Percentiles rank a stretch among this genome's conserved stretches.
These are phyloP conservation scores for Ametastegia equiseti DNA, from an alignment of 2,888 invertebrate genomes.

Conservation along the genomic window DNA sequence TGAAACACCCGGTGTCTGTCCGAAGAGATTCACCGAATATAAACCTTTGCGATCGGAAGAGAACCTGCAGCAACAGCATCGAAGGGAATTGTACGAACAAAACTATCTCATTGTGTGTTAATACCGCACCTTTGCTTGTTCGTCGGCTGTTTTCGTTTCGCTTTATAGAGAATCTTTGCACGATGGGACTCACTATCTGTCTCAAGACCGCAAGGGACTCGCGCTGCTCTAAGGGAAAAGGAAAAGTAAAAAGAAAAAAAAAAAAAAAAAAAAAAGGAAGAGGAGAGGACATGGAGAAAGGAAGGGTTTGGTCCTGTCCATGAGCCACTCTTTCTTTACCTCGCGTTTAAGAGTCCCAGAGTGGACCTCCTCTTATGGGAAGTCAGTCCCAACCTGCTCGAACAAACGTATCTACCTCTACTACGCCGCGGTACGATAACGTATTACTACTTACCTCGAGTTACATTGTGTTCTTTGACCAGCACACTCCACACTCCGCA, in stretches of 20 bases:
- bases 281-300: not conserved
- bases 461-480: constrained; percentile 26
- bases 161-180: constrained; percentile 15
- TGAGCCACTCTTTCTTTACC: not conserved
- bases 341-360: constrained; percentile 27
- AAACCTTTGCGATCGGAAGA: not conserved
- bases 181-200: constrained; percentile 40
- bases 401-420: not conserved
- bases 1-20: not conserved
- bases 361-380: constrained; percentile 56
- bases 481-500: constrained; percentile 14
- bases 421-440: constrained; percentile 7
- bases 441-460: constrained; percentile 15
- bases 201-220: constrained; percentile 16
- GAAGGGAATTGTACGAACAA: constrained; percentile 66
- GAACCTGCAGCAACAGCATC: not conserved
- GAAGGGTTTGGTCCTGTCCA: constrained; percentile 2
- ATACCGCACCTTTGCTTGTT: constrained; percentile 65
- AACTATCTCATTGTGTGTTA: constrained; percentile 77
- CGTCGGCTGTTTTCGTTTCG: constrained; percentile 56
- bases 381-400: not conserved
- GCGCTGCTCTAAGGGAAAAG: not conserved
- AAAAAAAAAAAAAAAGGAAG: not conserved
- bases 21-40: constrained; percentile 52
- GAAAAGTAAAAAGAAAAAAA: not conserved